A percentile compares a stretch with the other conserved stretches of the same genome.
Conservation (phyloP, 2,888 invertebrate species). For the Parnassius orleans region DNA sequence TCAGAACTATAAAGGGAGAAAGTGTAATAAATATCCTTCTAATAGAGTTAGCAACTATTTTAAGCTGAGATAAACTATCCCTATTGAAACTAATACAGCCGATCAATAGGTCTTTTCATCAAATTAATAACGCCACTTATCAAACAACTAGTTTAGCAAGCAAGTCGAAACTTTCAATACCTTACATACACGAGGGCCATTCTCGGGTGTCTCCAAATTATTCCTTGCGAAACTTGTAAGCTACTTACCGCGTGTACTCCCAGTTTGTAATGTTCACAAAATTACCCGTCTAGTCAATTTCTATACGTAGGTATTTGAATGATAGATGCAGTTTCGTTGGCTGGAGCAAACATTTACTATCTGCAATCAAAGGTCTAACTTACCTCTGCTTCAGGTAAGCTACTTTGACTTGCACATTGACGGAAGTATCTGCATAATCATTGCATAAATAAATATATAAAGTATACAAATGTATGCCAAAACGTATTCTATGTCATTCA, state of each 20-base stretch:
- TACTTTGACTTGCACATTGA: constrained; percentile 28
- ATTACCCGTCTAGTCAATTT: constrained; percentile 63
- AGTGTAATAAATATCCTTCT: neutral
- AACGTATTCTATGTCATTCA: too few relatives aligned
- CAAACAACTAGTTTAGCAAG: constrained; percentile 41
- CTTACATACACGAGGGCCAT: constrained; percentile 45
- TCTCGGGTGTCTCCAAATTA: constrained; percentile 58
- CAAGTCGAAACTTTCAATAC: constrained; percentile 46
- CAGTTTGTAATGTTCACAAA: constrained; percentile 61
- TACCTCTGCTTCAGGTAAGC: constrained; percentile 37
- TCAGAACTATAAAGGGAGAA: too few relatives aligned
- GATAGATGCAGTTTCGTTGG: constrained; percentile 69
- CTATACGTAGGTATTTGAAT: constrained; percentile 71
- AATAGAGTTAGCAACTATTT: constrained; percentile 10
- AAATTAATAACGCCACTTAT: constrained; percentile 61
- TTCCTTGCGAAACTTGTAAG: constrained; percentile 68
- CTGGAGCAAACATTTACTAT: constrained; percentile 71
- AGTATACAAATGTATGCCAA: too few relatives aligned
- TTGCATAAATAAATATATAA: neutral
- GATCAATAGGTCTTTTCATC: constrained; percentile 57
- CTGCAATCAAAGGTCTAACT: constrained; percentile 72
- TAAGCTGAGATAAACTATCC: constrained; percentile 25
- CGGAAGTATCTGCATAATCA: constrained; percentile 13
- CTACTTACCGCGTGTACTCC: constrained; percentile 60
- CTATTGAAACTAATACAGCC: constrained; percentile 36